A percentile compares a stretch with the other conserved stretches of the same genome.
Evolutionary conservation across 1,140 invertebrate genomes (phyloP).

Genomic region (Macrobrachium rosenbergii): DNA sequence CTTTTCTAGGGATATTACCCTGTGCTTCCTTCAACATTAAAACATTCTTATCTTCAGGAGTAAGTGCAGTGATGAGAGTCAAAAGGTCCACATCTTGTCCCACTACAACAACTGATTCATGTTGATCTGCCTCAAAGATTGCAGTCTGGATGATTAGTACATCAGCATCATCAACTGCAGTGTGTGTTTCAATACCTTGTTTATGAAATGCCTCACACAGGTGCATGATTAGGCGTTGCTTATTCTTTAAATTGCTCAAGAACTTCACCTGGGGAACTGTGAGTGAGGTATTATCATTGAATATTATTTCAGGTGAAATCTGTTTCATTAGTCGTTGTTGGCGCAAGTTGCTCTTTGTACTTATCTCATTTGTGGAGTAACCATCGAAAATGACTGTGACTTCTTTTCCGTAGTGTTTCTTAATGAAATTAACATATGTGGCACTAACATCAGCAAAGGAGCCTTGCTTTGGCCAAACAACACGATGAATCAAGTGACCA

Average conservation of each 20-base stretch:
- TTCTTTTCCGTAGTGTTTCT: no score
- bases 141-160: slow-evolving; percentile 30
- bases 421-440: no score
- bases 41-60: slow-evolving; percentile 28
- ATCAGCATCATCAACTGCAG: slow-evolving; percentile 30
- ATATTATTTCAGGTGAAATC: no score
- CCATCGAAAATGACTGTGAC: no score
- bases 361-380: slow-evolving; percentile 13
- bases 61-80: slow-evolving; percentile 22
- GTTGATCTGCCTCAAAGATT: slow-evolving; percentile 6
- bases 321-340: slow-evolving; percentile 38
- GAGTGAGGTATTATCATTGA: no score
- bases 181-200: slow-evolving; percentile 26
- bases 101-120: slow-evolving; percentile 24
- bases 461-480: no score
- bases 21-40: no score
- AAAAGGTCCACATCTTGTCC: slow-evolving; percentile 36
- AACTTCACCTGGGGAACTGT: slow-evolving; percentile 6
- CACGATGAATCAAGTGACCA: slow-evolving; percentile 26
- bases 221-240: slow-evolving; percentile 38
- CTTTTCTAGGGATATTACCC: slow-evolving; percentile 32
- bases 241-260: slow-evolving; percentile 22
- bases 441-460: no score
- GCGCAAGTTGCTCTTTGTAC: not conserved
- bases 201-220: slow-evolving; percentile 18